phyloP scores from a whole-genome alignment of 2,797 vertebrate species.

The Salmo trutta region DNA sequence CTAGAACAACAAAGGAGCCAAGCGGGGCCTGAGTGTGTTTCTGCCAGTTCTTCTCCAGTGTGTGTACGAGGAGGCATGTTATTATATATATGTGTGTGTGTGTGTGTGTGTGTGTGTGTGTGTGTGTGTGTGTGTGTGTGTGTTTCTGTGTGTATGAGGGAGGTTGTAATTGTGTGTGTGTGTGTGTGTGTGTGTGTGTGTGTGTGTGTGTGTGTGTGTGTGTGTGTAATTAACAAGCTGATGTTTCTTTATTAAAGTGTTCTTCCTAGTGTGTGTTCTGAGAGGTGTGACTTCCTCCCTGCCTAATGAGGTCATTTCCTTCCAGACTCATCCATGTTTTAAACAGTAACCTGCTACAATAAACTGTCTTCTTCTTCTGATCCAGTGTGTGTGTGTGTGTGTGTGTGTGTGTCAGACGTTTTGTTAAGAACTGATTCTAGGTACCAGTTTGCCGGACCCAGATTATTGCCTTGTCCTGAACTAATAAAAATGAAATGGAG shows the following conservation, averaged over 20 bases:
- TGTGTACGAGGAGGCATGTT: not conserved
- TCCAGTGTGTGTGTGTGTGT: not conserved
- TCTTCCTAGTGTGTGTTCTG: not conserved
- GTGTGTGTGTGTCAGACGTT: not conserved
- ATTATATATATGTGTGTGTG: not conserved
- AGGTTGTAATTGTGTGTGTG: not conserved
- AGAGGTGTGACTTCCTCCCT: not conserved
- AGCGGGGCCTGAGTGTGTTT: not conserved
- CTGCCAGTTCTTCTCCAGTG: too few relatives aligned
- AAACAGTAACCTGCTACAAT: not conserved
- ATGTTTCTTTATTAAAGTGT: not conserved
- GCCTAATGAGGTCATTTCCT: not conserved
- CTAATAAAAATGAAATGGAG: too few relatives aligned
- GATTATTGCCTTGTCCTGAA: too few relatives aligned
- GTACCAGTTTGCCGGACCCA: too few relatives aligned
- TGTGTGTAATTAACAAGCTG: not conserved
- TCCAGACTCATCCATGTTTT: not conserved
- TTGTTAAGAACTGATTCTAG: too few relatives aligned
- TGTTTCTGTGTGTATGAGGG: too few relatives aligned
- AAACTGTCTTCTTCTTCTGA: not conserved
- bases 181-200: not conserved
- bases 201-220: not conserved
- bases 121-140: not conserved
- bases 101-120: not conserved
- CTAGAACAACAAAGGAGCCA: not conserved